phyloP scores from a whole-genome alignment of 2,113 vertebrate genomes.

The Zosterops pallidus region DNA sequence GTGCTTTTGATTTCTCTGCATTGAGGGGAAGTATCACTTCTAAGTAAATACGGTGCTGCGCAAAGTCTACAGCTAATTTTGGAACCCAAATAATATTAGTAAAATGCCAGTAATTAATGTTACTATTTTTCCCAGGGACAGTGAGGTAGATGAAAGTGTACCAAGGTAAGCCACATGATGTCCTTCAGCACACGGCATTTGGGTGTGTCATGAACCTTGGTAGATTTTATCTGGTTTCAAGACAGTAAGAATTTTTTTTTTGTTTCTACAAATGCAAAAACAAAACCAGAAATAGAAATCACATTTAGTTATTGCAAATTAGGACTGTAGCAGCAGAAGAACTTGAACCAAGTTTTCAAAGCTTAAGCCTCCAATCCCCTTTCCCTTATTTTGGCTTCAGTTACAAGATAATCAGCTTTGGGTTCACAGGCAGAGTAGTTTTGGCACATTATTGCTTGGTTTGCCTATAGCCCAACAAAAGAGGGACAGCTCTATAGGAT shows the following conservation, averaged over 20 bases:
- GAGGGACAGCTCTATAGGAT: neutral
- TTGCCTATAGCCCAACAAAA: neutral
- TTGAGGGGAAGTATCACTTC: slow-evolving; percentile 69
- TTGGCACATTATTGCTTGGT: neutral
- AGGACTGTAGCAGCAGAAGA: neutral
- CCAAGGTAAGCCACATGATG: neutral
- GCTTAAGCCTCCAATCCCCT: neutral
- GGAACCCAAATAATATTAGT: neutral
- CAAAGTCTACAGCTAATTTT: neutral
- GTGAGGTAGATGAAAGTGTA: neutral
- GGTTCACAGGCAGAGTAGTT: neutral
- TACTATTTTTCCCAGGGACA: neutral
- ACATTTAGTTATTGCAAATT: neutral
- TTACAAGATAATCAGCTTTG: neutral
- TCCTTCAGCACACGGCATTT: neutral
- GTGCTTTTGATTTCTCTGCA: slow-evolving; percentile 56
- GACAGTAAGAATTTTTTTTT: neutral
- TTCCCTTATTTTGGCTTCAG: neutral
- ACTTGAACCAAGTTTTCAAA: neutral
- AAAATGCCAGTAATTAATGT: neutral
- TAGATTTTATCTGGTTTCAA: neutral
- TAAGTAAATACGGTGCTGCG: neutral
- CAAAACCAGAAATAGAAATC: neutral
- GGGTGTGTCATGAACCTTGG: neutral
- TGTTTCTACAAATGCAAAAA: neutral